A percentile compares a stretch with the other conserved stretches of the same genome.
Evolutionary conservation across 2,888 invertebrate genomes (phyloP).

Genomic region (Lycaena phlaeas): DNA sequence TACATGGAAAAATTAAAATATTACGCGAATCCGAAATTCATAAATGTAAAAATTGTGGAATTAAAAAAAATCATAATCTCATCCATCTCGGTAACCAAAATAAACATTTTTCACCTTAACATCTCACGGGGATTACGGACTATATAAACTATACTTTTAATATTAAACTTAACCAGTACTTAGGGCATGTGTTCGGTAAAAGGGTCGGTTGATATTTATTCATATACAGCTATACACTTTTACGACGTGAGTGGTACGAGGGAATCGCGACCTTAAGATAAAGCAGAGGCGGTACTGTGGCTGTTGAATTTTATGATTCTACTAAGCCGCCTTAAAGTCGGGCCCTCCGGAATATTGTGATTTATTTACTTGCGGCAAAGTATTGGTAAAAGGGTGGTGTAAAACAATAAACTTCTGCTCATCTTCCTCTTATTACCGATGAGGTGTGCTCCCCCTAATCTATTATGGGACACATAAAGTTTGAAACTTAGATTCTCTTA

Average conservation of each 20-base stretch:
- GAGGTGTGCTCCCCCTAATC: not conserved
- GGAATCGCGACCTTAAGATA: constrained; percentile 58
- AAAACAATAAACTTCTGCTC: constrained; percentile 63
- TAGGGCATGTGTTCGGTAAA: constrained; percentile 54
- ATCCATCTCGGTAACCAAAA: too few relatives aligned
- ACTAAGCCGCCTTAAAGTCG: constrained; percentile 71
- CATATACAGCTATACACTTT: constrained; percentile 65
- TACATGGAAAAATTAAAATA: not conserved
- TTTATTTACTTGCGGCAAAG: constrained; percentile 70
- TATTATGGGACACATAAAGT: constrained; percentile 14
- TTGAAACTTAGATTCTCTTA: constrained; percentile 1
- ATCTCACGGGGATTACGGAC: not conserved
- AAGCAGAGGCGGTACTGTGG: constrained; percentile 60
- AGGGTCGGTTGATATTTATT: constrained; percentile 62
- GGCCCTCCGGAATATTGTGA: constrained; percentile 73
- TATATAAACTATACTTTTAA: constrained; percentile 10
- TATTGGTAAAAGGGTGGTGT: constrained; percentile 60
- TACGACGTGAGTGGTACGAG: constrained; percentile 66
- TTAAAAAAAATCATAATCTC: too few relatives aligned
- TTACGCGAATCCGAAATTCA: too few relatives aligned
- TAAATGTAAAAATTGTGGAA: too few relatives aligned
- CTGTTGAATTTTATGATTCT: constrained; percentile 72
- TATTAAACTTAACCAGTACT: constrained; percentile 34
- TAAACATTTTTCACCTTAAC: too few relatives aligned
- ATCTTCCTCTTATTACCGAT: constrained; percentile 20